Evolutionary conservation across 30 jellyfish, hydroid and myxozoan species (phyloP).

Genomic region (Hydractinia echinata): DNA sequence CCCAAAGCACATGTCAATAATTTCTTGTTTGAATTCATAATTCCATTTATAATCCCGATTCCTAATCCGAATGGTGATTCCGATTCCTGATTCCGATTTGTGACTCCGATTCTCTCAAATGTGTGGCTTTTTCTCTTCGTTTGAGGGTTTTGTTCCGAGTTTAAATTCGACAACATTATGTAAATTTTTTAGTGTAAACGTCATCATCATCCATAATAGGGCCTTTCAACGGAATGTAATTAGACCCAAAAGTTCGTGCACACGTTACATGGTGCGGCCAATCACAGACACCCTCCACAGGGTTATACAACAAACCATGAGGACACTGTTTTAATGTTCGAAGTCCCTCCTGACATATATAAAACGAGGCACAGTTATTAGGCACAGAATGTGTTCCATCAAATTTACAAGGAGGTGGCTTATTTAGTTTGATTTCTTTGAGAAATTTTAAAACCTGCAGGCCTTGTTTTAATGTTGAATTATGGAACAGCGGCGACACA

Average conservation of each 20-base stretch:
- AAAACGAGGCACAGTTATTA: constrained; percentile 44
- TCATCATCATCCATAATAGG: constrained; percentile 1
- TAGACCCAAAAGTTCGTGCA: neutral
- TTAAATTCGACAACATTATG: neutral
- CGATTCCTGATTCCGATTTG: too few relatives aligned
- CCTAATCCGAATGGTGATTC: too few relatives aligned
- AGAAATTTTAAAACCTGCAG: constrained; percentile 26
- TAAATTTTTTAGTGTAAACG: neutral
- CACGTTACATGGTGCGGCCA: constrained; percentile 80
- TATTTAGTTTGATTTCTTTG: constrained; percentile 7
- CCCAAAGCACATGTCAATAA: too few relatives aligned
- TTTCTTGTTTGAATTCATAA: too few relatives aligned
- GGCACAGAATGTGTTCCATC: constrained; percentile 63
- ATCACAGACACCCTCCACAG: constrained; percentile 70
- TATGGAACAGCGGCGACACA: neutral
- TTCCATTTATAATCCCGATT: too few relatives aligned
- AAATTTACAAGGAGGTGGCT: neutral
- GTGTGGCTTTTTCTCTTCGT: too few relatives aligned
- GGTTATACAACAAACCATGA: constrained; percentile 46
- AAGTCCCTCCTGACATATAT: constrained; percentile 50
- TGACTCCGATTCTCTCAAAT: too few relatives aligned
- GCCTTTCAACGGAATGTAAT: neutral
- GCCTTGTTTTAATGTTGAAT: neutral
- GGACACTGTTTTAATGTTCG: constrained; percentile 57
- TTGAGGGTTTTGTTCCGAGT: neutral